phyloP scores from a whole-genome alignment of 2,113 vertebrate species.

The Brachyistius frenatus region DNA sequence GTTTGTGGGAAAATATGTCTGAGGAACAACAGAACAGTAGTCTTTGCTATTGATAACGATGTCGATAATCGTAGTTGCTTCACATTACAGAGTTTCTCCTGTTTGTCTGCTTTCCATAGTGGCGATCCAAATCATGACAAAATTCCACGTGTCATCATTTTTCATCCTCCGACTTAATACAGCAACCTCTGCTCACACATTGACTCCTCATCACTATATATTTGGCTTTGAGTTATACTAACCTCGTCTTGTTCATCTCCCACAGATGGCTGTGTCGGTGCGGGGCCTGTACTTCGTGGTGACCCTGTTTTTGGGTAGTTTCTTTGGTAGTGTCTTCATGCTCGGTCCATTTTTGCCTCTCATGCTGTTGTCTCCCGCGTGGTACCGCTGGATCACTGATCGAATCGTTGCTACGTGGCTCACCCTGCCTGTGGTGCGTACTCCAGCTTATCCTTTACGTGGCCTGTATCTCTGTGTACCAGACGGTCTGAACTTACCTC shows the following conservation, averaged over 20 bases:
- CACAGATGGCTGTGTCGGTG: slow-evolving; percentile 92
- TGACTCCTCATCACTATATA: not conserved
- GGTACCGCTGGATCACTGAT: slow-evolving; percentile 97
- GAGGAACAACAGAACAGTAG: slow-evolving; percentile 46
- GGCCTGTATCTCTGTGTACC: slow-evolving; percentile 11
- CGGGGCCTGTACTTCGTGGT: slow-evolving; percentile 93
- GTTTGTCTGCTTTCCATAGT: slow-evolving; percentile 25
- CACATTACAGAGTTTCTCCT: slow-evolving; percentile 30
- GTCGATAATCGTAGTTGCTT: slow-evolving; percentile 49
- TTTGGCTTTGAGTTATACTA: not conserved
- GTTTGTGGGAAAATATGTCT: slow-evolving; percentile 74
- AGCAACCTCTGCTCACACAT: slow-evolving; percentile 3
- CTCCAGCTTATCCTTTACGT: slow-evolving; percentile 21
- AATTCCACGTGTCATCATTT: slow-evolving; percentile 28
- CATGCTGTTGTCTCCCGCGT: slow-evolving; percentile 92
- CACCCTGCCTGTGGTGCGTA: slow-evolving; percentile 95
- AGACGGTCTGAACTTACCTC: slow-evolving; percentile 30
- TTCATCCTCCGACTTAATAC: not conserved
- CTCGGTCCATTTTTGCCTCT: slow-evolving; percentile 92
- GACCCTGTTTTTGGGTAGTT: slow-evolving; percentile 92
- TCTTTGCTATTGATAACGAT: slow-evolving; percentile 49
- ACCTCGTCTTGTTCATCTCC: slow-evolving; percentile 35
- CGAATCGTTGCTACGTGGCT: slow-evolving; percentile 95
- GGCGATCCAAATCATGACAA: slow-evolving; percentile 30
- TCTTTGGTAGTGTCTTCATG: slow-evolving; percentile 97